Conservation (phyloP, 2,113 vertebrate species). For the Vulpes ferrilata region DNA sequence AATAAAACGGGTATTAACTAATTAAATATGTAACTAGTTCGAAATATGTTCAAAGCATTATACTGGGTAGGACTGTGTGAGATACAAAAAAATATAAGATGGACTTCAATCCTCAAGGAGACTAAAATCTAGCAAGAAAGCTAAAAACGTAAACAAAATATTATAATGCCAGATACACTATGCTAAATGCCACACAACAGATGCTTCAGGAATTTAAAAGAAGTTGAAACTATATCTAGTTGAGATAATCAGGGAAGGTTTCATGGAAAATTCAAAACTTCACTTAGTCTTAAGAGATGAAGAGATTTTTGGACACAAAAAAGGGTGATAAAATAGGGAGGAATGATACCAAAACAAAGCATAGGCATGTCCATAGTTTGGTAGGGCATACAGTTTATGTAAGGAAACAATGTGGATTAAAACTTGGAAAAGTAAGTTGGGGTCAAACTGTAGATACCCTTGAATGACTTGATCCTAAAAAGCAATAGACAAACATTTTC, state of each 20-base stretch:
- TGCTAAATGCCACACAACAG: not conserved
- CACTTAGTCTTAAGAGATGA: not conserved
- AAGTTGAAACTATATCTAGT: not conserved
- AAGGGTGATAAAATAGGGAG: not conserved
- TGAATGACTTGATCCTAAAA: not conserved
- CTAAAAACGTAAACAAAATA: not conserved
- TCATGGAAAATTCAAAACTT: not conserved
- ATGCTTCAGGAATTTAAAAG: not conserved
- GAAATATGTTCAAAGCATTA: not conserved
- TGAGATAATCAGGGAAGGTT: not conserved
- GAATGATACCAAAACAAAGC: conserved; percentile 28
- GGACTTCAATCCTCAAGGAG: not conserved
- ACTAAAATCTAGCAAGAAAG: conserved; percentile 28
- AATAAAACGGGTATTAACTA: conserved; percentile 36
- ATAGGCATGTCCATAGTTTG: not conserved
- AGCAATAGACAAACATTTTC: not conserved
- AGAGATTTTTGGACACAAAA: conserved; percentile 37
- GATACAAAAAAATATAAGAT: conserved; percentile 6
- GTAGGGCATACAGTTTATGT: not conserved
- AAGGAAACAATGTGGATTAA: not conserved
- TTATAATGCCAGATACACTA: not conserved
- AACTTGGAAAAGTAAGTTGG: not conserved
- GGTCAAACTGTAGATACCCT: not conserved
- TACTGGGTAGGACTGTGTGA: not conserved
- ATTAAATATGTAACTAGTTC: conserved; percentile 20